Percentiles rank a stretch among this genome's conserved stretches.
Evolutionary conservation across 23 tunicate species (phyloP).

Genomic region (Trididemnum nubilum): DNA sequence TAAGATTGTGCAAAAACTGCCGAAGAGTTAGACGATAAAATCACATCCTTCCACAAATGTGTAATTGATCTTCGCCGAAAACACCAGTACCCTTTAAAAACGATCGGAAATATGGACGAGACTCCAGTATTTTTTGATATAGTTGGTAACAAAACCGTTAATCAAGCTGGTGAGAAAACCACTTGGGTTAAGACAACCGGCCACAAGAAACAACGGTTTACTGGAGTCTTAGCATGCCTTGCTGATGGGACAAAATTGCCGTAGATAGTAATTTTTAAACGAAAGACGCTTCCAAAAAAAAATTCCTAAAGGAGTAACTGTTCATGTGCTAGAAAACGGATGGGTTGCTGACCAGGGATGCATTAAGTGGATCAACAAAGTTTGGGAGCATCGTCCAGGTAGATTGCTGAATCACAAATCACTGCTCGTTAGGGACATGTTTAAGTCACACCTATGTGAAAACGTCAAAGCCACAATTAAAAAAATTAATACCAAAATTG

Average conservation of each 20-base stretch:
- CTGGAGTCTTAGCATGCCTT: conserved; percentile 23
- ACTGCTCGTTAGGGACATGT: conserved; percentile 18
- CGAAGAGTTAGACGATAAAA: conserved; percentile 8
- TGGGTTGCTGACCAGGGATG: conserved; percentile 8
- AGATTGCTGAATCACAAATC: conserved; percentile 8
- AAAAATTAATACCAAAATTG: conserved; percentile 16
- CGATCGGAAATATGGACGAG: conserved; percentile 10
- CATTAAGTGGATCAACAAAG: no score
- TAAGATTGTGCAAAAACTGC: conserved; percentile 15
- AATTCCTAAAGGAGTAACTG: conserved; percentile 18
- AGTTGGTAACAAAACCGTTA: conserved; percentile 9
- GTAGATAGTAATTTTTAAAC: conserved; percentile 5
- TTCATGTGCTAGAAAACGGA: not conserved
- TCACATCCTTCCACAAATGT: conserved; percentile 16
- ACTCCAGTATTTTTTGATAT: conserved; percentile 15
- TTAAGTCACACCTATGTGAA: conserved; percentile 26
- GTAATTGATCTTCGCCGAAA: conserved; percentile 8
- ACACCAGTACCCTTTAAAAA: conserved; percentile 16
- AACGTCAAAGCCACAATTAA: conserved; percentile 2
- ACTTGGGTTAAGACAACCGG: conserved; percentile 14
- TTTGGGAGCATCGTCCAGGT: no score
- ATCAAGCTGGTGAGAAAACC: conserved; percentile 26
- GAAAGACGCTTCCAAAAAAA: conserved; percentile 4
- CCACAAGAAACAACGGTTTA: conserved; percentile 14
- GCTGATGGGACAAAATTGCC: conserved; percentile 24